These are phyloP conservation scores for Todiramphus chloris DNA, from an alignment of 2,113 vertebrate genomes.

Conservation along the genomic window DNA sequence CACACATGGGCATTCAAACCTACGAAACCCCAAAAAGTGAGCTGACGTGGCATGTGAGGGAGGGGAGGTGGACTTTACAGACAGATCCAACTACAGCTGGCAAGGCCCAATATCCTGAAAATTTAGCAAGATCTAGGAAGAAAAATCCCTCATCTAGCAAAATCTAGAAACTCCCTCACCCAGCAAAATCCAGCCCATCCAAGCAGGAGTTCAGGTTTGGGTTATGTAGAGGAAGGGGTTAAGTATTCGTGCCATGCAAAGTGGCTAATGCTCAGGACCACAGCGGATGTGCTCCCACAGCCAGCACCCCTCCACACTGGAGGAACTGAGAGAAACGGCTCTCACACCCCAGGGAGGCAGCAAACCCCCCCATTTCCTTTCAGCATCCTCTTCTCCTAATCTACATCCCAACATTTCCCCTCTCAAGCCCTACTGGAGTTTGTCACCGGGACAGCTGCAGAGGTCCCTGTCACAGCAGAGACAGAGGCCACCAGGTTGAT, in stretches of 20 bases:
- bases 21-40: not conserved
- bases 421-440: not conserved
- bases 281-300: not conserved
- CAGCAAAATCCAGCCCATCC: not conserved
- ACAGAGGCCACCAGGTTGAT: not conserved
- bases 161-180: not conserved
- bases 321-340: not conserved
- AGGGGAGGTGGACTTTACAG: not conserved
- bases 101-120: not conserved
- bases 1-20: not conserved
- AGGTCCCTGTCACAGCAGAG: not conserved
- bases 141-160: not conserved
- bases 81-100: not conserved
- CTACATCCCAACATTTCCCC: not conserved
- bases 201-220: not conserved
- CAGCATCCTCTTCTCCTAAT: not conserved
- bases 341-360: not conserved
- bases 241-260: not conserved
- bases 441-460: not conserved
- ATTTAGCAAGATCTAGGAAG: not conserved
- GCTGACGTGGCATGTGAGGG: accelerated
- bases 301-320: not conserved
- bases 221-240: not conserved
- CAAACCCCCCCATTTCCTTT: not conserved
- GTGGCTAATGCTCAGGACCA: not conserved